A percentile compares a stretch with the other conserved stretches of the same genome.
phyloP scores from a whole-genome alignment of 2,797 vertebrate genomes.

The Pempheris klunzingeri region DNA sequence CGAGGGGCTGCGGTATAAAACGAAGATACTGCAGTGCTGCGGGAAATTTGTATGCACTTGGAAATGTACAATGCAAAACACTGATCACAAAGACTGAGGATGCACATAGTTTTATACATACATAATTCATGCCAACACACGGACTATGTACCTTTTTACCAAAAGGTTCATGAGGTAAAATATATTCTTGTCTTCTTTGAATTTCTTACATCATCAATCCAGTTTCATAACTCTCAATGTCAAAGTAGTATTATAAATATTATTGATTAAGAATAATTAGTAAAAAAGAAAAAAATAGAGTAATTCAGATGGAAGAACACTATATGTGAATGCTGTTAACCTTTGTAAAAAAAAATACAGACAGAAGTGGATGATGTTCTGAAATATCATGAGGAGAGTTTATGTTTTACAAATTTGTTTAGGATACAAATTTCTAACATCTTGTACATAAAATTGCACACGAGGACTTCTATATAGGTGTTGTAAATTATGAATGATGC shows the following conservation, averaged over 20 bases:
- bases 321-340: constrained; percentile 60
- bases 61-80: constrained; percentile 76
- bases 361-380: constrained; percentile 39
- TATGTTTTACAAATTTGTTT: constrained; percentile 70
- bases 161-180: constrained; percentile 52
- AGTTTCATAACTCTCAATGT: constrained; percentile 64
- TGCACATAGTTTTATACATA: constrained; percentile 74
- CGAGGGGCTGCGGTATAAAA: constrained; percentile 69
- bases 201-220: constrained; percentile 70
- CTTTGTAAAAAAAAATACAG: constrained; percentile 36
- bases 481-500: constrained; percentile 70
- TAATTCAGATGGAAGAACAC: constrained; percentile 49
- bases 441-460: constrained; percentile 71
- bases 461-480: constrained; percentile 50
- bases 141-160: constrained; percentile 66
- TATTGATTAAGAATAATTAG: constrained; percentile 43
- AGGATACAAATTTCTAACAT: constrained; percentile 65
- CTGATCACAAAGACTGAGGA: constrained; percentile 63
- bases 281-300: constrained; percentile 57
- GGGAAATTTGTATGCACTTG: constrained; percentile 74
- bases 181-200: constrained; percentile 61
- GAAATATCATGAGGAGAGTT: constrained; percentile 62
- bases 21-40: constrained; percentile 79
- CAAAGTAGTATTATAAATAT: constrained; percentile 58
- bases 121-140: constrained; percentile 62